phyloP scores from a whole-genome alignment of 2,797 vertebrate genomes.

The Arrhamphus sclerolepis region DNA sequence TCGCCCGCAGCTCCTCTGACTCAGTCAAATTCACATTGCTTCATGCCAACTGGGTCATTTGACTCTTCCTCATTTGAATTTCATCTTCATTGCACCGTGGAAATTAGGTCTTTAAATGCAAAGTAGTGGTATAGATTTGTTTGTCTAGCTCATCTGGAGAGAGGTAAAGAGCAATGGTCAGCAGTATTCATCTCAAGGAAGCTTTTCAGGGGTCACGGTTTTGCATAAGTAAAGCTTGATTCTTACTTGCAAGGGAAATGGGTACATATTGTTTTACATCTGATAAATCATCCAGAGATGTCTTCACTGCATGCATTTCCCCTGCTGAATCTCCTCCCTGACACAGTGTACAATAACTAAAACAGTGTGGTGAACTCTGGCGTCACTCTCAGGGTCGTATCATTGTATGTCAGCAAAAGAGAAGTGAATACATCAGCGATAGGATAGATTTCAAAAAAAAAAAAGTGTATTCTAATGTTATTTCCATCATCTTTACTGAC shows the following conservation, averaged over 20 bases:
- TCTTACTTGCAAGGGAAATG: constrained; percentile 42
- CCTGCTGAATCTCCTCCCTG: constrained; percentile 19
- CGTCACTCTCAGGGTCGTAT: constrained; percentile 40
- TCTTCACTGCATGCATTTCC: constrained; percentile 36
- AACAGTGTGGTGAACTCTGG: constrained; percentile 45
- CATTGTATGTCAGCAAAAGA: constrained; percentile 6
- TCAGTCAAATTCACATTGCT: constrained; percentile 41
- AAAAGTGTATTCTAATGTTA: not conserved
- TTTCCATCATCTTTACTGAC: constrained; percentile 3
- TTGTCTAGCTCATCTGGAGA: constrained; percentile 48
- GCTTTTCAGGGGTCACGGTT: constrained; percentile 56
- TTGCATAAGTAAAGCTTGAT: constrained; percentile 64
- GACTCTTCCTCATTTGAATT: constrained; percentile 62
- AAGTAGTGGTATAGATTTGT: constrained; percentile 69
- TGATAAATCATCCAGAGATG: constrained; percentile 34
- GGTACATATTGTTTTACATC: constrained; percentile 53
- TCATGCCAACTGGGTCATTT: constrained; percentile 47
- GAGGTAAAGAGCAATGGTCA: constrained; percentile 57
- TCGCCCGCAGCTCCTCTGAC: constrained; percentile 32
- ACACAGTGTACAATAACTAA: constrained; percentile 39
- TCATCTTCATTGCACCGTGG: constrained; percentile 44
- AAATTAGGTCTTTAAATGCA: constrained; percentile 62
- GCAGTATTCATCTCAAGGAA: constrained; percentile 46
- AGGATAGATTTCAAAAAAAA: constrained; percentile 10
- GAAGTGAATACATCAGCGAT: constrained; percentile 15